These are phyloP conservation scores for Rallus limicola DNA, from an alignment of 2,113 vertebrate genomes.

Conservation along the genomic window DNA sequence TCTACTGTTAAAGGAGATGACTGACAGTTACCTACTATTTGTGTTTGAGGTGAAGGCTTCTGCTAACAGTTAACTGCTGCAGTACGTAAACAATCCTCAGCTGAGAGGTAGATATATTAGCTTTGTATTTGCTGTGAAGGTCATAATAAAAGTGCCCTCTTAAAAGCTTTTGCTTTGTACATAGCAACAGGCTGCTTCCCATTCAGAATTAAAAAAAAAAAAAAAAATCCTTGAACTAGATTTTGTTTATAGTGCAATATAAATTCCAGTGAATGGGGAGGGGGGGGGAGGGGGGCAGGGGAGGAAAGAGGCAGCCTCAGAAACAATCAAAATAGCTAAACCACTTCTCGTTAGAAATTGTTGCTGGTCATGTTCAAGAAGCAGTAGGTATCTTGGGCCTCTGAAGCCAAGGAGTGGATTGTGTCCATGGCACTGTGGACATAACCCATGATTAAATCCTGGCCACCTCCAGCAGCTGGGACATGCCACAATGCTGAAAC, in stretches of 20 bases:
- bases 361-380: neutral
- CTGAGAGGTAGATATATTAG: neutral
- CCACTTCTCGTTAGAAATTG: neutral
- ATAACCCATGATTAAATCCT: neutral
- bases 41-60: constrained; percentile 30
- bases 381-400: neutral
- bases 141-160: neutral
- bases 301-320: neutral
- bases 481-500: neutral
- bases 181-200: neutral
- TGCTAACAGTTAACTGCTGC: neutral
- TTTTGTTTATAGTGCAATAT: neutral
- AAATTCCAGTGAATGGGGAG: neutral
- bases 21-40: constrained; percentile 3
- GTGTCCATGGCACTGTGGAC: neutral
- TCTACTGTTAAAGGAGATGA: neutral
- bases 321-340: neutral
- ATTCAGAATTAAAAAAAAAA: neutral
- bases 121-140: neutral
- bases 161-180: constrained; percentile 14
- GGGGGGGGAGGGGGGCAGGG: neutral
- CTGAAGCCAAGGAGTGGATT: neutral
- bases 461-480: neutral
- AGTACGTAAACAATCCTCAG: neutral
- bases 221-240: neutral